Base-by-base conservation (phyloP, 2,797 vertebrate genomes). In the Characodon lateralis region DNA sequence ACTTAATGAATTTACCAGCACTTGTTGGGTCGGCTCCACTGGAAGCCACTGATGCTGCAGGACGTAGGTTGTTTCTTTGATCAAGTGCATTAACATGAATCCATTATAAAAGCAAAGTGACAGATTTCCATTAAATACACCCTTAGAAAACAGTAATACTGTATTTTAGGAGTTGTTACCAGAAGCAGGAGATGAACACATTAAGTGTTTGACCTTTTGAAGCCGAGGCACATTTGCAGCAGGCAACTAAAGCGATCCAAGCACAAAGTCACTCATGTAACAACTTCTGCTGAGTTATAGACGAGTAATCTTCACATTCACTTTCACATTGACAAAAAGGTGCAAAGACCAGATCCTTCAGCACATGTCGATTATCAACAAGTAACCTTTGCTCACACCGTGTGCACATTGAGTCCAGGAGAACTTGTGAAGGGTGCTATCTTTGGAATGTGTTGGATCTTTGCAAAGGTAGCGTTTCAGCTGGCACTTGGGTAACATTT, bases 401-500 rank as follows among this genome's bases (percentile, higher is more conserved):
- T 20, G 58, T 77, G 71, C 76, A 80, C 83, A 48, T 81, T 22
- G 56, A 83, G 76, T 81, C 59, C 56, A 77, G 77, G 41, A 81
- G 78, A 39, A 80, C 75, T 41, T 84, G 73, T 70, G 55, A 78
- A 43, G 48, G 24, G 72, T 28, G 86, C 77, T 63, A 90, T 94
- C 93, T 95, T 95, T 95, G 95, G 95, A 95, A 95, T 95, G 93
- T 92, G 74, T 82, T 91, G 72, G 69, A 86, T 35, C 84, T 91
- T 79, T 89, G 83, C 79, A 74, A 59, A 51, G 43, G 78, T 56
- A 81, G 84, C 86, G 65, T 76, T 86, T 89, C 31, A 69, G 74
- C 56, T 88, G 91, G 93, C 94, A 94, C 91, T 94, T 88, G 65
- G 81, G 91, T 81, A 87, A 91, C 65, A 82, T 70, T 81, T 75